Evolutionary conservation across 2,113 vertebrate genomes (phyloP).

Genomic region (Chaetops frenatus): DNA sequence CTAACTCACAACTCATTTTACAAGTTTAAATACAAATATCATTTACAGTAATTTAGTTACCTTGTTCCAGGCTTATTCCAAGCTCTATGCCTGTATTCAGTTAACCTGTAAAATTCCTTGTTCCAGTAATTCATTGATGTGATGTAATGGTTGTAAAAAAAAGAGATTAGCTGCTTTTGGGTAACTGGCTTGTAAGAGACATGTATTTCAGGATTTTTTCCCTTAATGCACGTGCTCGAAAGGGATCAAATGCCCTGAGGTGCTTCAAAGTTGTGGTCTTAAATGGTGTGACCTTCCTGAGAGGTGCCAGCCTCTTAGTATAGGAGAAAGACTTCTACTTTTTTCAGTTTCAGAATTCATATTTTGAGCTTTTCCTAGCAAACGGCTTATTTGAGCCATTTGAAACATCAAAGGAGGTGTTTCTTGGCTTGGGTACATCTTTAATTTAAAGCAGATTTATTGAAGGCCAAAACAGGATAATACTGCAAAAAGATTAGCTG

Average conservation of each 20-base stretch:
- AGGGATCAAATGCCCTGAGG: background rate
- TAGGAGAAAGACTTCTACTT: background rate
- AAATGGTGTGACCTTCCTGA: background rate
- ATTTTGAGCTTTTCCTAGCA: background rate
- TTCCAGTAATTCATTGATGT: background rate
- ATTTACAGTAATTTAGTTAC: background rate
- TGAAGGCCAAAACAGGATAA: constrained; percentile 30
- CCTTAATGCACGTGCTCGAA: background rate
- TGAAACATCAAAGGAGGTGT: constrained; percentile 48
- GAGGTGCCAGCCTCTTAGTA: background rate
- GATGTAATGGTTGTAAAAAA: background rate
- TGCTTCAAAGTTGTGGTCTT: background rate
- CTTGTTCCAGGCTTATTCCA: background rate
- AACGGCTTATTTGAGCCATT: background rate
- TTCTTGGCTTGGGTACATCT: constrained; percentile 30
- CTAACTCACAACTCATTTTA: background rate
- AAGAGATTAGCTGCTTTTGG: background rate
- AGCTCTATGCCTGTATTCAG: background rate
- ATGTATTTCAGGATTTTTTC: background rate
- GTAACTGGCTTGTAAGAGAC: background rate
- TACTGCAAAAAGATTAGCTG: constrained; percentile 47
- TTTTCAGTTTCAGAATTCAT: background rate
- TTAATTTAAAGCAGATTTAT: constrained; percentile 56
- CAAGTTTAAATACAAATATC: background rate
- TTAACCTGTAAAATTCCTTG: background rate